phyloP scores from a whole-genome alignment of 2,888 invertebrate species.

The Axea sp. region DNA sequence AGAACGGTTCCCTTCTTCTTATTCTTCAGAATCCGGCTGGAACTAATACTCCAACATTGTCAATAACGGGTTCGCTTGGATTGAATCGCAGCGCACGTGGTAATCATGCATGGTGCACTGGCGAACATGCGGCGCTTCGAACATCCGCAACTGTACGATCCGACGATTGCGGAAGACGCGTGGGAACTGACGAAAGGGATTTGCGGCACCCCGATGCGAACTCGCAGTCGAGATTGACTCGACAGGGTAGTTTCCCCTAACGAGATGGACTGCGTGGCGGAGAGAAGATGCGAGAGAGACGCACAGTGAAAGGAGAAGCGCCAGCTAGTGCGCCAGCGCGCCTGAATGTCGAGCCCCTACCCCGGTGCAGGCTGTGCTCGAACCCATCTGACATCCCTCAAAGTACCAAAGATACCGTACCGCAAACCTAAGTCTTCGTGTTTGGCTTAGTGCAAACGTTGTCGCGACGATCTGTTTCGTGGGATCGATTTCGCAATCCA shows the following conservation, averaged over 20 bases:
- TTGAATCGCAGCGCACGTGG: conserved; percentile 33
- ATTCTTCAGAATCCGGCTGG: too few species aligned
- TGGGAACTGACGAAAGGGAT: conserved; percentile 77
- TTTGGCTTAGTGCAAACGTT: conserved; percentile 68
- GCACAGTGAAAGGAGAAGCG: conserved; percentile 35
- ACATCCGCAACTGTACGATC: conserved; percentile 69
- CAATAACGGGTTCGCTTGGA: too few species aligned
- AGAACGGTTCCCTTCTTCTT: too few species aligned
- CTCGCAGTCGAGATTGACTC: conserved; percentile 63
- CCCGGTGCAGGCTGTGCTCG: conserved; percentile 37
- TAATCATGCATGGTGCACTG: conserved; percentile 39
- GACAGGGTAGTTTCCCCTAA: conserved; percentile 64
- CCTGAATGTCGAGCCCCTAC: conserved; percentile 18
- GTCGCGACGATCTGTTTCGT: conserved; percentile 11
- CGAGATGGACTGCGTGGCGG: conserved; percentile 53
- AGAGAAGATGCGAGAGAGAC: conserved; percentile 49
- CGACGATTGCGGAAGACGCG: conserved; percentile 78
- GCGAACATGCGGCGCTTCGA: conserved; percentile 59
- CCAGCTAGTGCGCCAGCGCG: conserved; percentile 55
- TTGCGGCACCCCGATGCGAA: conserved; percentile 69
- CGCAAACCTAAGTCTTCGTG: conserved; percentile 68
- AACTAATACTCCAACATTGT: too few species aligned
- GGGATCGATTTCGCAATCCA: conserved; percentile 20
- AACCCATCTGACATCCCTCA: conserved; percentile 60
- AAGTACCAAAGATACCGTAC: conserved; percentile 69